phyloP scores from a whole-genome alignment of 2,888 invertebrate genomes.

The Limnephilus auricula region DNA sequence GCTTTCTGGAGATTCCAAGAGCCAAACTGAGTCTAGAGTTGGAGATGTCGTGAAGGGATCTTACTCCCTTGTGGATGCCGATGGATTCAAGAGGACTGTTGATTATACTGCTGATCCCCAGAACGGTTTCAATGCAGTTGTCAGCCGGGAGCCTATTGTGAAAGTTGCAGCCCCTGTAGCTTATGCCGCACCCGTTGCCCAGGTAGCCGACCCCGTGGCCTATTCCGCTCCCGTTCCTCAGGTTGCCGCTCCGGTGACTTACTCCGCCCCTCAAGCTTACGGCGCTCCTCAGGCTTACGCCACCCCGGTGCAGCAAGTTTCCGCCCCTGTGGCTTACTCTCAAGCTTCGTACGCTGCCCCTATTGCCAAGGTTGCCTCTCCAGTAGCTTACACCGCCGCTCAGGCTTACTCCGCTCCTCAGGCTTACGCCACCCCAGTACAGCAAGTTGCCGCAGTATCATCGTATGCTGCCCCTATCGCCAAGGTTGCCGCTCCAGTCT shows the following conservation, averaged over 20 bases:
- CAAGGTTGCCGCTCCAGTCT: no score
- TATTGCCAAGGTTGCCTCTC: conserved; percentile 67
- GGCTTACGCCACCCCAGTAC: no score
- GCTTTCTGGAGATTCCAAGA: conserved; percentile 76
- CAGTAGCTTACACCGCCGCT: conserved; percentile 49
- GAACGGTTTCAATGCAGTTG: conserved; percentile 77
- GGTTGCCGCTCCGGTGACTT: conserved; percentile 66
- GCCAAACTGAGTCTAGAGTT: conserved; percentile 74
- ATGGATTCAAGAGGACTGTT: conserved; percentile 76
- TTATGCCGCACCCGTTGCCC: conserved; percentile 67
- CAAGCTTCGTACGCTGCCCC: conserved; percentile 68
- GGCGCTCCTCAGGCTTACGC: conserved; percentile 66
- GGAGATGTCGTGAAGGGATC: conserved; percentile 77
- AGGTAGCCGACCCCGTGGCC: conserved; percentile 67
- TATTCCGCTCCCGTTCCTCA: conserved; percentile 66
- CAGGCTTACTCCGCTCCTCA: no score
- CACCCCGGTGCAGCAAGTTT: conserved; percentile 66
- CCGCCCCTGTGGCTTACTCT: conserved; percentile 67
- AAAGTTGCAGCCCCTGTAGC: conserved; percentile 69
- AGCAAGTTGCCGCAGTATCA: no score
- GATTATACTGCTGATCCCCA: conserved; percentile 76
- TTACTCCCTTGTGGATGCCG: conserved; percentile 76
- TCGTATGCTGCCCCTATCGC: no score
- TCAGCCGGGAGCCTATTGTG: conserved; percentile 73
- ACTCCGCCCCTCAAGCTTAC: no score